Percentiles rank a stretch among this genome's conserved stretches.
phyloP scores from a whole-genome alignment of 2,888 invertebrate genomes.

The Drosophila buzzatii region DNA sequence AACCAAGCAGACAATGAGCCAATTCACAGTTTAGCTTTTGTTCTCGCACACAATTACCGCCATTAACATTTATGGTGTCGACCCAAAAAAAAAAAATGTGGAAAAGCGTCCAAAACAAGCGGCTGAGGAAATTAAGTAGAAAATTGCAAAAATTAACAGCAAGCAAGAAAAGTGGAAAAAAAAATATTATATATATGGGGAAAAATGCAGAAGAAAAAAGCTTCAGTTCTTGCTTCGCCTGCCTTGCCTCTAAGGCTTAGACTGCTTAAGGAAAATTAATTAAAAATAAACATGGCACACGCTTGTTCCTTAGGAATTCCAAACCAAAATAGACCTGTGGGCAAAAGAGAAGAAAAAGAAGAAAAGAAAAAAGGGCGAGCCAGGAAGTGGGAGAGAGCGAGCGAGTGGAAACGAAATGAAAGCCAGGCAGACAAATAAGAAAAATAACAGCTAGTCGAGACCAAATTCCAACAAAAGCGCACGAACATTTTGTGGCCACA shows the following conservation, averaged over 20 bases:
- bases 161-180: constrained; percentile 27
- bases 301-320: constrained; percentile 77
- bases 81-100: constrained; percentile 34
- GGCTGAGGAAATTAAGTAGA: constrained; percentile 74
- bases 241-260: constrained; percentile 58
- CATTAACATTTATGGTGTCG: constrained; percentile 71
- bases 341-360: constrained; percentile 25
- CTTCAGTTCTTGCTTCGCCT: constrained; percentile 24
- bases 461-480: constrained; percentile 76
- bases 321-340: constrained; percentile 72
- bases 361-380: neutral
- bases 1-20: constrained; percentile 41
- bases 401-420: constrained; percentile 33
- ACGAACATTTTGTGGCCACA: constrained; percentile 76
- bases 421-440: constrained; percentile 61
- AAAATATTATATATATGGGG: neutral
- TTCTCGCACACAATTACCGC: constrained; percentile 58
- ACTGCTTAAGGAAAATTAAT: constrained; percentile 82
- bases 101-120: constrained; percentile 38
- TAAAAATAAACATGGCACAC: constrained; percentile 80
- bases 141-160: constrained; percentile 79
- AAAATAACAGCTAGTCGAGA: constrained; percentile 66
- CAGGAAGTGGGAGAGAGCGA: constrained; percentile 5
- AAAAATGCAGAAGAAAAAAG: constrained; percentile 38
- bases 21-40: constrained; percentile 34